Evolutionary conservation across 2,888 invertebrate species (phyloP), one percentile per base, ranked within the genome.

Genomic region (Nomada hirtipes): DNA sequence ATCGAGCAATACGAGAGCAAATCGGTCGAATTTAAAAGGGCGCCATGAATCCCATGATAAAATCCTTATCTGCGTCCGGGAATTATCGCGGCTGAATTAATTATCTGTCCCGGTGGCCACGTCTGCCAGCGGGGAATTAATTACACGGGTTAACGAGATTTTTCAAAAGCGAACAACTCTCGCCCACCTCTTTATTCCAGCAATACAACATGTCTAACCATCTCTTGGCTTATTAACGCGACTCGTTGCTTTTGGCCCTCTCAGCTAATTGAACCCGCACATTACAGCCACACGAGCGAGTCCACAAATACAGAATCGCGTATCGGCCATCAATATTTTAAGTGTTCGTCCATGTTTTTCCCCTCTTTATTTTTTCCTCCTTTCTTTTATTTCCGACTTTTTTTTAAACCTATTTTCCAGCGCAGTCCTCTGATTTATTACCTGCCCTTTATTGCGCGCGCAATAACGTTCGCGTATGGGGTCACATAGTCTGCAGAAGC

Each of bases 131-230:
- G 26, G 68, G 70, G 76, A 82, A 88, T 88, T 88, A 86, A 88
- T 87, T 88, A 88, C 70, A 77, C 77, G 76, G 72, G 72, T 86
- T 83, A 83, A 85, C 79, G 83, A 88, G 83, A 75, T 72, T 84
- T 88, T 88, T 85, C 80, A 79, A 77, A 67, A 72, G 70, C 71
- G 60, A 61, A 55, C 68, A 60, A 2, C 29, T 44, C 60, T 11
- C 15, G 11, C 64, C n/a, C 15, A 2, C 15, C 44, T 7, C 10
- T 26, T 4, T 11, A 3, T 7, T 42, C 20, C 67, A 47, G 60
- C 76, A 74, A 73, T 73, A 74, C 83, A 72, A 75, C 78, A 76
- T 67, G 61, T 77, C 79, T 84, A 84, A 87, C 80, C 80, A 87
- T 74, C 87, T 82, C 81, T 82, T 69, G 79, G 76, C 87, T 86